Evolutionary conservation across 2,888 invertebrate genomes (phyloP).

Genomic region (Agrochola circellaris): DNA sequence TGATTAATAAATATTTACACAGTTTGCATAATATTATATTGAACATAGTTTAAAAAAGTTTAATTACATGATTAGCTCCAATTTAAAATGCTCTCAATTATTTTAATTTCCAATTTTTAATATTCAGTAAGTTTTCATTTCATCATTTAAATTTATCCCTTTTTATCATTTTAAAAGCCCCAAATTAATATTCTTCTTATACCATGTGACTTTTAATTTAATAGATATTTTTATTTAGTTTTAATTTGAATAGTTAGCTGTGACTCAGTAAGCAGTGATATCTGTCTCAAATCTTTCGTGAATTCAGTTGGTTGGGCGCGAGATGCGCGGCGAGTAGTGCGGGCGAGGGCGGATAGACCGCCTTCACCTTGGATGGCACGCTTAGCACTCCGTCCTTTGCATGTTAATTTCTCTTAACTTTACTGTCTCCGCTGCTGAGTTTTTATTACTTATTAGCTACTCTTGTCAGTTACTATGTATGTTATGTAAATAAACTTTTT

Average conservation of each 20-base stretch:
- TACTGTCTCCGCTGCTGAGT: slow-evolving; percentile 79
- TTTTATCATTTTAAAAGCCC: slow-evolving; percentile 50
- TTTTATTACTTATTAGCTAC: slow-evolving; percentile 81
- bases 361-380: slow-evolving; percentile 30
- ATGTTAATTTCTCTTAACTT: slow-evolving; percentile 62
- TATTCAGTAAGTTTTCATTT: slow-evolving; percentile 65
- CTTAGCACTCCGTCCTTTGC: slow-evolving; percentile 49
- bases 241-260: slow-evolving; percentile 77
- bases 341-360: slow-evolving; percentile 36
- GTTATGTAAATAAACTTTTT: slow-evolving; percentile 89
- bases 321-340: slow-evolving; percentile 49
- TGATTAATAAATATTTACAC: slow-evolving; percentile 42
- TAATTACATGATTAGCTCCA: slow-evolving; percentile 55
- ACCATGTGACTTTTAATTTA: slow-evolving; percentile 73
- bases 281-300: slow-evolving; percentile 77
- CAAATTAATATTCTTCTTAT: slow-evolving; percentile 63
- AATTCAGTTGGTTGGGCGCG: slow-evolving; percentile 60
- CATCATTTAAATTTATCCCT: slow-evolving; percentile 52
- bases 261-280: slow-evolving; percentile 80
- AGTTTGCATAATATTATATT: slow-evolving; percentile 36
- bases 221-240: slow-evolving; percentile 83
- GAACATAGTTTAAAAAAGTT: slow-evolving; percentile 32
- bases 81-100: slow-evolving; percentile 45
- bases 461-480: slow-evolving; percentile 86
- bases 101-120: slow-evolving; percentile 47